These are phyloP conservation scores for Streptopelia turtur DNA, from an alignment of 2,797 vertebrate genomes.

Conservation along the genomic window DNA sequence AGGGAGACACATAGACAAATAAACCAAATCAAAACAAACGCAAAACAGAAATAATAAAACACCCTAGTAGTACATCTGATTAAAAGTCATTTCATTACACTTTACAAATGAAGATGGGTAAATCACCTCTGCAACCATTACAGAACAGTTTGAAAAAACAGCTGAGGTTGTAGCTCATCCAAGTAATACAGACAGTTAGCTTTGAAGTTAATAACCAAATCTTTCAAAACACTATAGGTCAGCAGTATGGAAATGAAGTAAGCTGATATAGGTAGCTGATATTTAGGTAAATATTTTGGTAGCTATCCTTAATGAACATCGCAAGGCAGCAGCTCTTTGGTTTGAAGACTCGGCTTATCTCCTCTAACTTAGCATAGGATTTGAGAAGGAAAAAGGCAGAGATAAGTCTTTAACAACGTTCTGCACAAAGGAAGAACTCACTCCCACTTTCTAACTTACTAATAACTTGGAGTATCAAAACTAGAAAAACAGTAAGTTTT, in stretches of 20 bases:
- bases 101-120: neutral
- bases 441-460: neutral
- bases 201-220: neutral
- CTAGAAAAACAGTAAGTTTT: neutral
- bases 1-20: neutral
- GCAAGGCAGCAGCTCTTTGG: neutral
- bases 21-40: fast-evolving
- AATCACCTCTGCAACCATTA: neutral
- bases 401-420: neutral
- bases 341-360: neutral
- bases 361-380: neutral
- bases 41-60: neutral
- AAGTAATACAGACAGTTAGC: neutral
- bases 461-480: neutral
- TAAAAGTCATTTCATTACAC: neutral
- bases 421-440: neutral
- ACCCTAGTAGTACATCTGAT: neutral
- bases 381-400: neutral
- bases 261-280: neutral
- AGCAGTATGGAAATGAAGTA: neutral
- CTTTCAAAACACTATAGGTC: neutral
- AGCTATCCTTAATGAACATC: neutral
- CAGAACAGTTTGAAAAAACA: neutral
- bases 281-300: neutral
- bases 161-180: neutral